Percentiles rank a stretch among this genome's conserved stretches.
Conservation (phyloP, 2,797 vertebrate species). For the Argya squamiceps region DNA sequence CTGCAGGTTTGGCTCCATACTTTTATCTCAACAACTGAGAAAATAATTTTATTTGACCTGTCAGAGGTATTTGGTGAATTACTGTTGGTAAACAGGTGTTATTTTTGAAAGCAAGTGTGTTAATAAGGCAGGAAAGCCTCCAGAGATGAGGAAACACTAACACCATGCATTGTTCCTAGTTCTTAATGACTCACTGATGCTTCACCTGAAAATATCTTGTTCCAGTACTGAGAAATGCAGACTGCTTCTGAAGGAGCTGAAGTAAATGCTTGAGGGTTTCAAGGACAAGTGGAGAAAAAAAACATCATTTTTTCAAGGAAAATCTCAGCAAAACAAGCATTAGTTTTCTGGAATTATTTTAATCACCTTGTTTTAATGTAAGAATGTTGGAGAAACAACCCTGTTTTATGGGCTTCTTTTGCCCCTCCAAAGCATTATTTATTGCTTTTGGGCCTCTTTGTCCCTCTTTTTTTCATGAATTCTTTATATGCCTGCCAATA, state of each 20-base stretch:
- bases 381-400: slow-evolving; percentile 35
- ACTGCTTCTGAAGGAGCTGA: not conserved
- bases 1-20: not conserved
- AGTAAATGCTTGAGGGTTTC: not conserved
- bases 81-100: not conserved
- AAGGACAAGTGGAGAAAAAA: not conserved
- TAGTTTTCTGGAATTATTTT: slow-evolving; percentile 34
- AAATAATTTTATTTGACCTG: not conserved
- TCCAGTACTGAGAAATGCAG: not conserved
- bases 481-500: slow-evolving; percentile 61
- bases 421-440: not conserved
- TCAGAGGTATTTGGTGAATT: not conserved
- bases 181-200: not conserved
- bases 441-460: slow-evolving; percentile 14
- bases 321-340: slow-evolving; percentile 11
- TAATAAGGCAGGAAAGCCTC: not conserved
- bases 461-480: not conserved
- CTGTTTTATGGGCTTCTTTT: not conserved
- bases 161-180: not conserved
- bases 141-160: not conserved
- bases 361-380: slow-evolving; percentile 22
- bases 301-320: not conserved
- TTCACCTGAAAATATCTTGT: not conserved
- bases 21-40: not conserved
- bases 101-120: not conserved